A percentile compares a stretch with the other conserved stretches of the same genome.
Evolutionary conservation across 37 sponge, comb jelly and placozoan species (phyloP).

Genomic region (Aphrocallistes beatrix): DNA sequence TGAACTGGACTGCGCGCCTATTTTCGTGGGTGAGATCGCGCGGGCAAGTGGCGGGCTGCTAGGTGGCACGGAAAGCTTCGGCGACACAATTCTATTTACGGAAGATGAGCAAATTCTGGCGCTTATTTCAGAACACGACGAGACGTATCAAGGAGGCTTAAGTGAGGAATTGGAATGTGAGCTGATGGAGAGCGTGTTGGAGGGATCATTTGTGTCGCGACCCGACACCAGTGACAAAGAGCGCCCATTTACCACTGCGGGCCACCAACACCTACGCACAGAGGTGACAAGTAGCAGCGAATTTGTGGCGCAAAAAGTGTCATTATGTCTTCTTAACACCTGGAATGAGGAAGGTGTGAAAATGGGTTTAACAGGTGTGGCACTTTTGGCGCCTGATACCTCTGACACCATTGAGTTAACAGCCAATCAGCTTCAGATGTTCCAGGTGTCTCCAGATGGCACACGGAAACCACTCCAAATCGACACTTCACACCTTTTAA

Average conservation of each 20-base stretch:
- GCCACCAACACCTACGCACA: neutral
- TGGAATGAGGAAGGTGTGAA: neutral
- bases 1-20: constrained; percentile 48
- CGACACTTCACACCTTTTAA: neutral
- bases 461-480: neutral
- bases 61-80: constrained; percentile 39
- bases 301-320: constrained; percentile 8
- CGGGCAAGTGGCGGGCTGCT: constrained; percentile 71
- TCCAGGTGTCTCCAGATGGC: neutral
- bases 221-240: constrained; percentile 28
- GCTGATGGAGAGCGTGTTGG: neutral
- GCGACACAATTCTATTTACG: constrained; percentile 91
- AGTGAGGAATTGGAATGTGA: neutral
- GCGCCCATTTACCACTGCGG: neutral
- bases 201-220: constrained; percentile 7
- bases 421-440: neutral
- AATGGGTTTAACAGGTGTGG: neutral
- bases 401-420: neutral
- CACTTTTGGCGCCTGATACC: neutral
- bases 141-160: constrained; percentile 39
- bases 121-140: constrained; percentile 56
- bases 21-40: constrained; percentile 88
- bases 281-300: neutral
- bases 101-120: constrained; percentile 69
- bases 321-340: neutral